Conservation (phyloP, 53 echinoderm and acorn worm genomes). For the Antedon mediterranea region DNA sequence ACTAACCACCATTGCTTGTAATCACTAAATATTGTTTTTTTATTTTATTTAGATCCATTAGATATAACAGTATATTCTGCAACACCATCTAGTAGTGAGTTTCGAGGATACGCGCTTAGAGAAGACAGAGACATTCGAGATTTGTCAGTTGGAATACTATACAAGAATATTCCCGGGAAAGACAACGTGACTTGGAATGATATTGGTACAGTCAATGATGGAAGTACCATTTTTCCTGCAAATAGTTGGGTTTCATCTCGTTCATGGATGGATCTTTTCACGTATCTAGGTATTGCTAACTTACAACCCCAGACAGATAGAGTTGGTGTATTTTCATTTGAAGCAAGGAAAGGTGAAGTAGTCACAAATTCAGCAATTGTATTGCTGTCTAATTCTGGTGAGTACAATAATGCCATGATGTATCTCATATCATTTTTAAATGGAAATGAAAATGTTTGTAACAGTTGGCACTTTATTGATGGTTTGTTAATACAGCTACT, state of each 20-base stretch:
- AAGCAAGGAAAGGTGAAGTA: neutral
- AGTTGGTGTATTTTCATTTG: neutral
- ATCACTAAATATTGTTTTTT: too few relatives aligned
- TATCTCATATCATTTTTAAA: neutral
- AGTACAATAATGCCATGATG: too few relatives aligned
- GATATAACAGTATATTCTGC: too few relatives aligned
- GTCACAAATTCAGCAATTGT: neutral
- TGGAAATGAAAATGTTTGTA: too few relatives aligned
- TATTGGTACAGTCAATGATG: neutral
- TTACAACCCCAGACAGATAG: neutral
- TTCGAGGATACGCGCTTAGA: neutral
- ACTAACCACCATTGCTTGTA: too few relatives aligned
- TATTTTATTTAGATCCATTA: too few relatives aligned
- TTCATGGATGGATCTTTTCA: neutral
- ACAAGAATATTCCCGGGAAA: neutral
- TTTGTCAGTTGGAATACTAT: neutral
- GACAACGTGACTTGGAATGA: neutral
- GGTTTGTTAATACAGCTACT: too few relatives aligned
- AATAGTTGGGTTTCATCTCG: neutral
- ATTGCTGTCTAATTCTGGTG: neutral
- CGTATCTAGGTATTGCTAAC: neutral
- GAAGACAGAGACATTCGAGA: neutral
- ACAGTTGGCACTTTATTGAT: too few relatives aligned
- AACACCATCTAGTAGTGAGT: too few relatives aligned
- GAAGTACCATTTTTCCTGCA: neutral